Evolutionary conservation across 2,113 vertebrate species (phyloP), one percentile per base, ranked within the genome.

Genomic region (Chunga burmeisteri): DNA sequence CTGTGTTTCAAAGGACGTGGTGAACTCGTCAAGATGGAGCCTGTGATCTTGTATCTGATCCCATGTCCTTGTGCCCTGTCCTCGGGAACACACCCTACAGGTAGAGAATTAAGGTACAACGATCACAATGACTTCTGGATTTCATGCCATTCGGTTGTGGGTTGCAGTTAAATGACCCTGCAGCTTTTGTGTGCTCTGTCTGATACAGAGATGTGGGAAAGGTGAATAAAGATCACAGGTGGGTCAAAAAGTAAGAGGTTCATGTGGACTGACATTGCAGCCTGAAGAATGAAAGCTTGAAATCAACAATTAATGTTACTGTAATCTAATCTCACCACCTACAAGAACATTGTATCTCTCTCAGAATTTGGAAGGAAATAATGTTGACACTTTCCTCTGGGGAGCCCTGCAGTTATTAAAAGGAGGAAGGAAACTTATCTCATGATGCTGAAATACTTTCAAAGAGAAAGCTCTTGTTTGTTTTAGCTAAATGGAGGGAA

Each of bases 351-450:
- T 87, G 86, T 85, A 89, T 49, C 62, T 75, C 73, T 50, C 58
- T 77, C 16, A 77, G 91, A 94, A 82, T 83, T 77, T 77, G 73
- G 84, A 88, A 91, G 93, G 89, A 94, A 97, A 90, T 82, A 58
- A 81, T 85, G 52, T 68, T 91, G 89, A 73, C 53, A 66, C 46
- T 96, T 91, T 38, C 55, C 81, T 62, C 86, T 82, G 38, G 73
- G 84, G 84, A 95, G 20, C 42, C 15, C 62, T 87, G 84, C n/a
- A 88, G 11, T 95, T 94, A 95, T 95, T 95, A 91, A 94, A 94
- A 91, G 78, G 32, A 94, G 94, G 96, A 97, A 97, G 95, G 94
- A 96, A 97, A 85, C 55, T 95, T 93, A 94, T 81, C 94, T 94
- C 73, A 61, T 49, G 71, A 79, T 77, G 86, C 50, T 91, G 81